Base-by-base conservation (phyloP, 2,888 invertebrate species). In the Thecophora atra region DNA sequence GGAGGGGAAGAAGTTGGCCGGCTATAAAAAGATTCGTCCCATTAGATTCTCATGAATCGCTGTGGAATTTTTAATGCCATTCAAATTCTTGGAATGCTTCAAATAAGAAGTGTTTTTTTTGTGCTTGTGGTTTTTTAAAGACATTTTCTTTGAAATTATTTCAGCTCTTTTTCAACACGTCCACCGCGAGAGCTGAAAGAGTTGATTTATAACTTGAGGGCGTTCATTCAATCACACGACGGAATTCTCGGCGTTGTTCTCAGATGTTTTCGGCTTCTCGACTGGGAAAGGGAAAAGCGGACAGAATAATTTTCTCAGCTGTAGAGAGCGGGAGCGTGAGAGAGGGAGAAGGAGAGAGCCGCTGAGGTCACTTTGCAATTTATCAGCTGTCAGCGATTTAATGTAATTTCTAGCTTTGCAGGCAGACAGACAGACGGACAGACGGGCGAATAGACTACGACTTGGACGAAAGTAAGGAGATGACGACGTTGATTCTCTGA, bases 341-440 rank as follows among this genome's bases (percentile, higher is more conserved):
- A n/a, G n/a, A n/a, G n/a, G n/a, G n/a, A n/a, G n/a, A n/a, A n/a
- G n/a, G 24, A 28, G 11, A 30, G 66, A 30, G 66, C 54, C 13
- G 30, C 52, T 15, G 66, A 54, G 66, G 66, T 66, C 66, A 66
- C 30, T 66, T 54, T 8, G 52, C 54, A 52, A 66, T 66, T 66
- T 54, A 37, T 66, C 54, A 66, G 52, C 66, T 66, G 66, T 66
- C 66, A 66, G 66, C 66, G 37, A 54, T 52, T 66, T 52, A 66
- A 66, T 51, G 66, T 42, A 66, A 66, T 66, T 66, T 66, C 44
- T 26, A 64, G 42, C 62, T 15, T 17, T n/a, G n/a, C 19, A 42
- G 26, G 58, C 26, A 42, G 58, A 26, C 65, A 30, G 52, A 62
- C 24, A 51, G 47, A 65, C 30, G 19, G 42, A 63, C 37, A 51